A percentile compares a stretch with the other conserved stretches of the same genome.
Conservation (phyloP, 2,113 vertebrate species). For the Chionomys nivalis region DNA sequence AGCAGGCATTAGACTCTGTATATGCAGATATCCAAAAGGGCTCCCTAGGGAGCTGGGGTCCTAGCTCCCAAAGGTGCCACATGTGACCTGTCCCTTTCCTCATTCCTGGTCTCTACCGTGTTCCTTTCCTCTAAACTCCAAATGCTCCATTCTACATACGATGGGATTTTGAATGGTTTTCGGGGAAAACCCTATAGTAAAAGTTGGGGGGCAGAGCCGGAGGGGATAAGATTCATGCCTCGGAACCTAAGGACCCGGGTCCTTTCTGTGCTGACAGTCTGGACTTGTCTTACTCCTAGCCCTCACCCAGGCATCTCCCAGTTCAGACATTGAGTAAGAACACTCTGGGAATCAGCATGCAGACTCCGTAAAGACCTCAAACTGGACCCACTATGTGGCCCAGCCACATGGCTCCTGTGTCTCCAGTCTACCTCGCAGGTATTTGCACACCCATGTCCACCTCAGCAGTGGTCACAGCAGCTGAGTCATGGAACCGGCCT, state of each 20-base stretch:
- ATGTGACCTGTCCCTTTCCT: rapidly evolving
- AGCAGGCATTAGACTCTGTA: rapidly evolving
- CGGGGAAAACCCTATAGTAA: not conserved
- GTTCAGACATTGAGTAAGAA: not conserved
- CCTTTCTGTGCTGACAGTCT: not conserved
- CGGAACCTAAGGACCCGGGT: not conserved
- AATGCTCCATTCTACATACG: not conserved
- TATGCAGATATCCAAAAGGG: rapidly evolving
- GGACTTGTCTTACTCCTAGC: not conserved
- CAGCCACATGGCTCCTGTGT: not conserved
- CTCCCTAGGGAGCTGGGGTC: rapidly evolving
- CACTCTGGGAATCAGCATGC: not conserved
- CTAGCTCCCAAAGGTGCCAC: not conserved
- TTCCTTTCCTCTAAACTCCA: not conserved
- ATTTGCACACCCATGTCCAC: not conserved
- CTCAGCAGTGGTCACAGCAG: not conserved
- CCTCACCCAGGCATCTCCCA: not conserved
- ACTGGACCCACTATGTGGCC: not conserved
- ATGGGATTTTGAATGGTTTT: not conserved
- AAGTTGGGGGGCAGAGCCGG: not conserved
- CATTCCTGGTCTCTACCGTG: not conserved
- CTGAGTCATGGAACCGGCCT: not conserved
- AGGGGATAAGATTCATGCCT: not conserved
- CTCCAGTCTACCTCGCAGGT: not conserved
- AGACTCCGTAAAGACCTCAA: not conserved